These are phyloP conservation scores for Microchrysa polita DNA, from an alignment of 2,888 invertebrate genomes.

Conservation along the genomic window DNA sequence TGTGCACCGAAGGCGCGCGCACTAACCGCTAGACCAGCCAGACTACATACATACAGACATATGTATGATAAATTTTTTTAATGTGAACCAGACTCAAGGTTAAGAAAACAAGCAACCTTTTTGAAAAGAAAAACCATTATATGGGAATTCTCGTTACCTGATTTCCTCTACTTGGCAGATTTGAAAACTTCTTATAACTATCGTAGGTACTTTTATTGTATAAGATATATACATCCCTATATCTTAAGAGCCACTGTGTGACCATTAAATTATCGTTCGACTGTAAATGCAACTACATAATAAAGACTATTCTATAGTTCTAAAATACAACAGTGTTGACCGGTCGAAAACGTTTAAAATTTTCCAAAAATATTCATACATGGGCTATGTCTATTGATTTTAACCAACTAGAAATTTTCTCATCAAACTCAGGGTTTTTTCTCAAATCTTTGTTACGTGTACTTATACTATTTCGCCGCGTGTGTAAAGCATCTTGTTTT, in stretches of 20 bases:
- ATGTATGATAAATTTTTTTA: too few species aligned
- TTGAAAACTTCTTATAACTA: background rate
- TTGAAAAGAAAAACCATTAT: too few species aligned
- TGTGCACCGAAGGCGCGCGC: too few species aligned
- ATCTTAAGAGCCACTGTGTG: background rate
- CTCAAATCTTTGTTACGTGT: conserved; percentile 2
- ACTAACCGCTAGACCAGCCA: too few species aligned
- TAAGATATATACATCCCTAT: too few species aligned
- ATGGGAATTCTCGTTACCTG: too few species aligned
- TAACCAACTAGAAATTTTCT: conserved; percentile 44
- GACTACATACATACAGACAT: too few species aligned
- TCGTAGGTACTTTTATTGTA: background rate
- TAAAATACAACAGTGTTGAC: conserved; percentile 24
- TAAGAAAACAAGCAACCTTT: too few species aligned
- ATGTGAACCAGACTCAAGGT: too few species aligned
- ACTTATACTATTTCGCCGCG: conserved; percentile 3
- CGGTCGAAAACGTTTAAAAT: conserved; percentile 39
- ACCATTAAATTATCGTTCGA: background rate
- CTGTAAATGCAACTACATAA: conserved; percentile 14
- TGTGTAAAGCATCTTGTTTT: conserved; percentile 17
- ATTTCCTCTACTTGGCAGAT: too few species aligned
- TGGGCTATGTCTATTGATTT: conserved; percentile 40
- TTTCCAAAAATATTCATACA: conserved; percentile 44
- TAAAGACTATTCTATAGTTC: conserved; percentile 24
- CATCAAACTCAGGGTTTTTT: background rate